Base-by-base conservation (phyloP, 2,888 invertebrate genomes). In the Protonemura montana region DNA sequence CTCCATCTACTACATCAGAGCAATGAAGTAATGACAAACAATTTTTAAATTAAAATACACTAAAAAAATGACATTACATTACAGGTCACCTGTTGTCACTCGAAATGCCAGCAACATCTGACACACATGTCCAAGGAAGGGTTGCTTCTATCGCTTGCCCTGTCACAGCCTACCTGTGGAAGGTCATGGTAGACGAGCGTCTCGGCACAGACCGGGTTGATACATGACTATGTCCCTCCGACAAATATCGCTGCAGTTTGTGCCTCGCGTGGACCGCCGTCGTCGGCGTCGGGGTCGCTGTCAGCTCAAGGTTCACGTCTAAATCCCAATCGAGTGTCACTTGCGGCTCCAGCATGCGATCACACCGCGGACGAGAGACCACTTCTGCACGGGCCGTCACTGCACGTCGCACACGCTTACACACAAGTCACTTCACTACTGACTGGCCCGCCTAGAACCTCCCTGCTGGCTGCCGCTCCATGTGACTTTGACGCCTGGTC, bases 301-400 rank as follows among this genome's bases (percentile, higher is more conserved):
- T 87, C 88, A 88, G 76, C 86, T 88, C 88, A 78, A 88, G 87
- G 86, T 88, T 88, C 16, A 88, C 77, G 88, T 88, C 88, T 77
- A 88, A 85, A 83, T 88, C 88, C 88, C 88, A 88, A 80, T 88
- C 88, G 85, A 88, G 82, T 5, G 88, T 87, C 86, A 88, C 87
- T 76, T 87, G 86, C 81, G 81, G 29, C 42, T 86, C 86, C 86
- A 86, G 42, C 86, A 86, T 86, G 81, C 86, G 86, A 59, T 3
- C 59, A 21, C 59, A 21, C 35, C 35, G 35, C 28, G n/a, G 26
- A 76, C n/a, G 26, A 76, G 76, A 76, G 3, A 76, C 76, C 76
- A 76, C 76, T 76, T 25, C 21, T 25, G 35, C 82, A n/a, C 82
- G 42, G 26, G 6, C 26, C 78, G n/a, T 3, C 76, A 76, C 76